Conservation (phyloP, 2,888 invertebrate genomes). For the Choristoneura rosaceana region DNA sequence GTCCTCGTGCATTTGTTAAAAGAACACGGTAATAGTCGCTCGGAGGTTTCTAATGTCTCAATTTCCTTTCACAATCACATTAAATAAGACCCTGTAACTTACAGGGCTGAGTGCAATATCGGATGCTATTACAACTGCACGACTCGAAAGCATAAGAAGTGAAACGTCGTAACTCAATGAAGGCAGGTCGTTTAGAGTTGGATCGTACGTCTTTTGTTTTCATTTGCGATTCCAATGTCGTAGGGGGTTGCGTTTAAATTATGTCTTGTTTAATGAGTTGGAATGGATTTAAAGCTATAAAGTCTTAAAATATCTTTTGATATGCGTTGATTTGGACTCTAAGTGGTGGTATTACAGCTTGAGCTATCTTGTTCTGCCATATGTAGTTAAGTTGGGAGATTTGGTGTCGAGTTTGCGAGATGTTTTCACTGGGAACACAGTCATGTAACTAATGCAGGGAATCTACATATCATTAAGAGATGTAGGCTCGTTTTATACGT, state of each 20-base stretch:
- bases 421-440: conserved; percentile 84
- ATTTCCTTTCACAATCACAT: conserved; percentile 61
- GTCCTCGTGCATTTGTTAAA: conserved; percentile 81
- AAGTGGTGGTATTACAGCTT: conserved; percentile 15
- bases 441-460: conserved; percentile 84
- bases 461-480: conserved; percentile 86
- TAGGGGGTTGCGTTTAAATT: conserved; percentile 72
- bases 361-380: conserved; percentile 50
- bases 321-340: conserved; percentile 45
- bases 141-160: conserved; percentile 53
- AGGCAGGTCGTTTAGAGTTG: conserved; percentile 50
- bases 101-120: conserved; percentile 50
- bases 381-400: conserved; percentile 47
- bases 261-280: conserved; percentile 85
- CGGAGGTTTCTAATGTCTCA: conserved; percentile 84
- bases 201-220: conserved; percentile 52
- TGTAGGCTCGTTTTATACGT: conserved; percentile 81
- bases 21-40: conserved; percentile 83
- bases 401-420: conserved; percentile 67
- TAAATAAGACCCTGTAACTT: conserved; percentile 55
- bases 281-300: conserved; percentile 54
- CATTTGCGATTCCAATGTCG: conserved; percentile 59
- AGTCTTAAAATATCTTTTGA: conserved; percentile 45
- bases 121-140: conserved; percentile 59
- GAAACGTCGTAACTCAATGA: conserved; percentile 58